These are phyloP conservation scores for Agrotis ipsilon DNA, from an alignment of 2,888 invertebrate genomes.

Conservation along the genomic window DNA sequence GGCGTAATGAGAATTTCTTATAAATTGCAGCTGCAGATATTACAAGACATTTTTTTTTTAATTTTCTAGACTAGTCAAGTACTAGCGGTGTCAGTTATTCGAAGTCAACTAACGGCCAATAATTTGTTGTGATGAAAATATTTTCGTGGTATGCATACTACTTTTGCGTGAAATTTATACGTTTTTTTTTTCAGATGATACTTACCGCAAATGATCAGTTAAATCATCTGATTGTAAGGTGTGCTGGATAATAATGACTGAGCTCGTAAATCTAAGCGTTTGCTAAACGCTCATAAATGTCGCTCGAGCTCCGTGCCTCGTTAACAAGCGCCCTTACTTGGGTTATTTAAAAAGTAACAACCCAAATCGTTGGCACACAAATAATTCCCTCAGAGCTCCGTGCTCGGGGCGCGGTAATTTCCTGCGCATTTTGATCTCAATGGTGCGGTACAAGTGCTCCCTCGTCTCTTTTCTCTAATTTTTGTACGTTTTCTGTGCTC, in stretches of 20 bases:
- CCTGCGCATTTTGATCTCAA: constrained; percentile 91
- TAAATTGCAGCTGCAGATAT: constrained; percentile 45
- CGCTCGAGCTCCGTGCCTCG: constrained; percentile 77
- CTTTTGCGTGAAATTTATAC: not conserved
- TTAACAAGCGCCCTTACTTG: constrained; percentile 85
- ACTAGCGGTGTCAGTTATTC: not conserved
- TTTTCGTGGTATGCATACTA: not conserved
- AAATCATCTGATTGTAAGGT: constrained; percentile 5
- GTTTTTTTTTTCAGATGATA: not conserved
- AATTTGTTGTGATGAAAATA: not conserved
- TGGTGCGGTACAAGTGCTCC: constrained; percentile 90
- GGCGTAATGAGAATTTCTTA: constrained; percentile 51
- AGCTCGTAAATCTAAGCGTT: constrained; percentile 54
- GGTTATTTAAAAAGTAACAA: constrained; percentile 88
- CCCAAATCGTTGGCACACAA: constrained; percentile 88
- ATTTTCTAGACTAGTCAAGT: constrained; percentile 3
- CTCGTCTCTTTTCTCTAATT: constrained; percentile 90
- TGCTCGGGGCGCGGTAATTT: constrained; percentile 88
- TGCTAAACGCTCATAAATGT: constrained; percentile 72
- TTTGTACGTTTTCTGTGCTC: constrained; percentile 90
- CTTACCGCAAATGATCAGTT: not conserved
- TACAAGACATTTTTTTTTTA: constrained; percentile 17
- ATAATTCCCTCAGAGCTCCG: constrained; percentile 83
- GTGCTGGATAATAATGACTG: constrained; percentile 26
- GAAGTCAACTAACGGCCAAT: not conserved